Percentiles rank a stretch among this genome's conserved stretches.
Conservation (phyloP, 2,113 vertebrate genomes). For the Forbesichthys papilliferus region DNA sequence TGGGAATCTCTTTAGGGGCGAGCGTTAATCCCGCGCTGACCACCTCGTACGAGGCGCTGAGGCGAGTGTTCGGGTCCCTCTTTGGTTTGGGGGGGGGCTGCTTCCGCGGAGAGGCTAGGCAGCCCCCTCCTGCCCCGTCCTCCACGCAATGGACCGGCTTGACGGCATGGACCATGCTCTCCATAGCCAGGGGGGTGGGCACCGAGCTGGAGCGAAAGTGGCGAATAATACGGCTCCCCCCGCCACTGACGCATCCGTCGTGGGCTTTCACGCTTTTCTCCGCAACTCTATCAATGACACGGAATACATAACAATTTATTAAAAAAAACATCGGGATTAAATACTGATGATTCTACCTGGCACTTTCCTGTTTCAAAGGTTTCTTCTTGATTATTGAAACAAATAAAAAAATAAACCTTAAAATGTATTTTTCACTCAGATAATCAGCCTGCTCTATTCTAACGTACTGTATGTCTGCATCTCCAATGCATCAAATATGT, state of each 20-base stretch:
- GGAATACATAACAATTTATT: slow-evolving; percentile 22
- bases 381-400: neutral
- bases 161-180: slow-evolving; percentile 80
- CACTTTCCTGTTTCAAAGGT: neutral
- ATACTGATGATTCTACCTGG: no score
- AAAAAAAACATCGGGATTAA: no score
- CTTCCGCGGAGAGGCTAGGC: slow-evolving; percentile 89
- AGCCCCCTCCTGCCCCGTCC: slow-evolving; percentile 63
- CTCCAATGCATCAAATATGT: slow-evolving; percentile 35
- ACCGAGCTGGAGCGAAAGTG: slow-evolving; percentile 82
- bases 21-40: slow-evolving; percentile 89
- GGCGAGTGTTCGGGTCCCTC: slow-evolving; percentile 92
- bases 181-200: slow-evolving; percentile 78
- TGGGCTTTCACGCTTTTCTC: slow-evolving; percentile 78
- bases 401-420: neutral
- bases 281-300: slow-evolving; percentile 74
- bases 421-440: slow-evolving; percentile 1
- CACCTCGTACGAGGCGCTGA: slow-evolving; percentile 95
- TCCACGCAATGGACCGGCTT: slow-evolving; percentile 83
- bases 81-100: slow-evolving; percentile 98
- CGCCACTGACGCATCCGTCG: slow-evolving; percentile 64
- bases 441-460: slow-evolving; percentile 16
- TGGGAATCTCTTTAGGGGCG: slow-evolving; percentile 82
- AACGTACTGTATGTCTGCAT: slow-evolving; percentile 12
- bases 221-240: slow-evolving; percentile 70